Conservation (phyloP, 2,888 invertebrate genomes). For the Octonoba sinensis region DNA sequence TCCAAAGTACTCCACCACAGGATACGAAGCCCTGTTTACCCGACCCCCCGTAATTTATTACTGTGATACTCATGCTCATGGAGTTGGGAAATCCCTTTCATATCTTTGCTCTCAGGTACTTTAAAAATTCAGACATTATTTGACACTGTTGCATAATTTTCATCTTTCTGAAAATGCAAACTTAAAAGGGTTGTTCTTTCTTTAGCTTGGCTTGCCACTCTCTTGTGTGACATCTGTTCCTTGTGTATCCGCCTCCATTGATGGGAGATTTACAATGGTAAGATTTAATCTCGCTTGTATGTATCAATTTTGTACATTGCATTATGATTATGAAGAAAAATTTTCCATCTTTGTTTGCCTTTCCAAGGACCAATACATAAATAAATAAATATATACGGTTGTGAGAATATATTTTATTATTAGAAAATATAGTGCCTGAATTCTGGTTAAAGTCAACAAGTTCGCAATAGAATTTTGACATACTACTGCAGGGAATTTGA, state of each 20-base stretch:
- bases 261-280: slow-evolving; percentile 81
- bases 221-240: slow-evolving; percentile 89
- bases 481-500: too few species aligned
- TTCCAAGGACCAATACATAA: too few species aligned
- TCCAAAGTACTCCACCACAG: slow-evolving; percentile 84
- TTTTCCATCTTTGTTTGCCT: too few species aligned
- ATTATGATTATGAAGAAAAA: too few species aligned
- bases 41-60: slow-evolving; percentile 79
- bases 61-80: slow-evolving; percentile 71
- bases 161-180: background rate
- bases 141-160: background rate
- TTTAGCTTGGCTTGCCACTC: slow-evolving; percentile 83
- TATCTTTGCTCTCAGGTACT: slow-evolving; percentile 68
- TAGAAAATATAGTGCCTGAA: too few species aligned
- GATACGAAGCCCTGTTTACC: slow-evolving; percentile 80
- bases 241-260: slow-evolving; percentile 78
- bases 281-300: slow-evolving; percentile 16
- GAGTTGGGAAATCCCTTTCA: slow-evolving; percentile 68
- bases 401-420: too few species aligned
- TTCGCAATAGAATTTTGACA: too few species aligned
- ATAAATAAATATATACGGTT: too few species aligned
- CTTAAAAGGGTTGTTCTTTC: slow-evolving; percentile 21
- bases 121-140: background rate
- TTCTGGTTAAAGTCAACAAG: too few species aligned
- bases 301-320: background rate